These are phyloP conservation scores for Austrofundulus limnaeus DNA, from an alignment of 2,113 vertebrate genomes.

Conservation along the genomic window DNA sequence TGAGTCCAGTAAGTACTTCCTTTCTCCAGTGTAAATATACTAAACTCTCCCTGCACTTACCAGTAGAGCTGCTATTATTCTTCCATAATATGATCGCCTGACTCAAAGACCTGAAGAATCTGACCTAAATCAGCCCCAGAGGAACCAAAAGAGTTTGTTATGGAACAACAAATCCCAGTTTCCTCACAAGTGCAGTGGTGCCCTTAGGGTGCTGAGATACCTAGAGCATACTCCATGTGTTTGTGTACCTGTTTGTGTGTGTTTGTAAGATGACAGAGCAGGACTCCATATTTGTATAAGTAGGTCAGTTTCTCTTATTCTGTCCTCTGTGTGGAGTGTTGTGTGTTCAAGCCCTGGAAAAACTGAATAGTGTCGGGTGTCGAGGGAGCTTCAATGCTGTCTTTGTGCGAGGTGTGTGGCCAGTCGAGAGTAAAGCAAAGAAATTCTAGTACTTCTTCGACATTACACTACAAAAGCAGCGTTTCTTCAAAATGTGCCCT, in stretches of 20 bases:
- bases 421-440: constrained; percentile 48
- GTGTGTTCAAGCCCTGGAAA: constrained; percentile 61
- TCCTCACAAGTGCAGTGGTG: constrained; percentile 24
- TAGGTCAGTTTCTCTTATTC: constrained; percentile 67
- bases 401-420: constrained; percentile 70
- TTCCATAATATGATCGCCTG: constrained; percentile 46
- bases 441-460: constrained; percentile 46
- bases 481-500: constrained; percentile 34
- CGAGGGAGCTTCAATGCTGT: constrained; percentile 66
- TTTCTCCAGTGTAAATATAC: constrained; percentile 19
- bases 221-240: constrained; percentile 1
- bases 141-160: constrained; percentile 25
- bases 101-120: constrained; percentile 27
- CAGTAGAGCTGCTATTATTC: constrained; percentile 18
- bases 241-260: neutral
- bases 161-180: constrained; percentile 51
- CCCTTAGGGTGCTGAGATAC: constrained; percentile 29
- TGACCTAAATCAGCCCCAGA: constrained; percentile 50
- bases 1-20: constrained; percentile 87
- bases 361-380: constrained; percentile 79
- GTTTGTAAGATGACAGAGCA: constrained; percentile 64
- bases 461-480: constrained; percentile 43
- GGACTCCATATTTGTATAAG: constrained; percentile 73
- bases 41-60: constrained; percentile 3
- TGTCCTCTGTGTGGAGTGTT: constrained; percentile 42